Evolutionary conservation across 2,888 invertebrate genomes (phyloP).

Genomic region (Dicyrtomina minuta): DNA sequence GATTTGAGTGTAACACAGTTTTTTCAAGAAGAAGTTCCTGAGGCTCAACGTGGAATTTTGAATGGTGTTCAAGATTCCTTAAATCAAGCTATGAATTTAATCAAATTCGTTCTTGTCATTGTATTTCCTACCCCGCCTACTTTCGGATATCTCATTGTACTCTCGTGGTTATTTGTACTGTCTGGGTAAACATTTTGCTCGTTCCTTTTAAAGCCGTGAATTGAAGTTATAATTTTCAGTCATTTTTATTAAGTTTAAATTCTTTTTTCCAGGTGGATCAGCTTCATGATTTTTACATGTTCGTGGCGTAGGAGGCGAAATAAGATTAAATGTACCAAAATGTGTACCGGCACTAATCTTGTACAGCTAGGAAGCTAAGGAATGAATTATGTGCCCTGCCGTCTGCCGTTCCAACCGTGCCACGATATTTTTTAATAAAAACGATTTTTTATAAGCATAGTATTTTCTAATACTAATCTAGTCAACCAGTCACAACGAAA

Average conservation of each 20-base stretch:
- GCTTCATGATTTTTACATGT: slow-evolving; percentile 22
- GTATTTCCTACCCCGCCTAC: slow-evolving; percentile 57
- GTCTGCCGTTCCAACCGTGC: too few relatives aligned
- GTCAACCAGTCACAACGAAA: too few relatives aligned
- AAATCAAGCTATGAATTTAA: slow-evolving; percentile 60
- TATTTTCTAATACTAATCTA: too few relatives aligned
- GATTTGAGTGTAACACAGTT: slow-evolving; percentile 61
- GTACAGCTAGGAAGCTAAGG: too few relatives aligned
- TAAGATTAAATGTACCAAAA: neutral
- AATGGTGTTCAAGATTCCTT: slow-evolving; percentile 61
- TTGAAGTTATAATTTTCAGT: neutral
- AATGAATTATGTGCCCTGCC: too few relatives aligned
- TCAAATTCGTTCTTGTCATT: slow-evolving; percentile 60
- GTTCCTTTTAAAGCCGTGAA: neutral
- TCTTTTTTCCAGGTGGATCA: slow-evolving; percentile 19
- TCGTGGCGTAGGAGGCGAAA: slow-evolving; percentile 13
- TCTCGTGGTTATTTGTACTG: slow-evolving; percentile 57
- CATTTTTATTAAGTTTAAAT: neutral
- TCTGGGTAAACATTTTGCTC: slow-evolving; percentile 45
- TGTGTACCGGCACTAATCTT: too few relatives aligned
- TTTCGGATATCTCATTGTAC: slow-evolving; percentile 59
- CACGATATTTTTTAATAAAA: too few relatives aligned
- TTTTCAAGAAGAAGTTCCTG: slow-evolving; percentile 59
- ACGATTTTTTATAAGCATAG: too few relatives aligned
- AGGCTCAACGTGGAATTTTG: slow-evolving; percentile 59